Conservation (phyloP, 2,113 vertebrate genomes). For the Hydrolagus affinis region DNA sequence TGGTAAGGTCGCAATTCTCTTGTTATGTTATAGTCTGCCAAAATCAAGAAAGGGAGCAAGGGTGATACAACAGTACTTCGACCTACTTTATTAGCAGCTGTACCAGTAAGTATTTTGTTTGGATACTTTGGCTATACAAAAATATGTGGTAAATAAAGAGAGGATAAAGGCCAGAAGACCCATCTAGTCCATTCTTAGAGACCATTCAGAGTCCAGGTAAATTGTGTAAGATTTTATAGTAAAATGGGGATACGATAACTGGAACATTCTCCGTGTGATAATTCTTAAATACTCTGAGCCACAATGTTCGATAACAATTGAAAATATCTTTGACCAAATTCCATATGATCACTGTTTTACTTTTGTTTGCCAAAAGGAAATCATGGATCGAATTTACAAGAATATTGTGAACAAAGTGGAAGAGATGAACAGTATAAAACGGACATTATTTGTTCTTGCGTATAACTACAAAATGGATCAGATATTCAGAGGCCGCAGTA, state of each 20-base stretch:
- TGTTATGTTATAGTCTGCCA: conserved; percentile 69
- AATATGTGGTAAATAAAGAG: too few relatives aligned
- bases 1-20: conserved; percentile 24
- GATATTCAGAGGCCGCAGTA: conserved; percentile 70
- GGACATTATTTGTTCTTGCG: conserved; percentile 77
- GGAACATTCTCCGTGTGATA: too few relatives aligned
- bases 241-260: too few relatives aligned
- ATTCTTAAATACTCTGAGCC: too few relatives aligned
- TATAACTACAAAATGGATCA: conserved; percentile 98
- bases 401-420: conserved; percentile 87
- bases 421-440: conserved; percentile 76
- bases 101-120: conserved; percentile 68
- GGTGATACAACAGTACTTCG: conserved; percentile 77
- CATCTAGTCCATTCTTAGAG: too few relatives aligned
- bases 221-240: too few relatives aligned
- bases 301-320: too few relatives aligned
- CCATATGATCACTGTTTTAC: conserved; percentile 19
- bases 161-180: too few relatives aligned
- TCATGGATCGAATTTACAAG: conserved; percentile 94
- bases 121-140: too few relatives aligned
- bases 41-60: conserved; percentile 93
- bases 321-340: too few relatives aligned
- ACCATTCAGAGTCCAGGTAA: too few relatives aligned
- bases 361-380: conserved; percentile 61
- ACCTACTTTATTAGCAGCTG: conserved; percentile 89